Base-by-base conservation (phyloP, 2,113 vertebrate species). In the Salminus brasiliensis region DNA sequence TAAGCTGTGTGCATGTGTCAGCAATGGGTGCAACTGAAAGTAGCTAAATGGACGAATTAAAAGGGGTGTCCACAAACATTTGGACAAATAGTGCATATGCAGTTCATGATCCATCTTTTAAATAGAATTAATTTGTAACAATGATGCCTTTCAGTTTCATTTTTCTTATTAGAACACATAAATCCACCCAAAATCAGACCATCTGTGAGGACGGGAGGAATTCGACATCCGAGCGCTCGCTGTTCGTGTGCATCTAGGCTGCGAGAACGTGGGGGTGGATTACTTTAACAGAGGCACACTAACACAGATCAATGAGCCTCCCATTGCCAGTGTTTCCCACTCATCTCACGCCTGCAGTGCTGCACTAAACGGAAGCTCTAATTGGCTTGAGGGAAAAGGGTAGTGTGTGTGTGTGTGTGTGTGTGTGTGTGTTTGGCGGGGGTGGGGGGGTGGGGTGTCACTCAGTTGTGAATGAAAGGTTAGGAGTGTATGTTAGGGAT, bases 231-330 rank as follows among this genome's bases (percentile, higher is more conserved):
- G 60, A 63, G 60, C 10, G 32, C 12, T 34, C 30, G 21, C 9
- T 63, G 29, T 32, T n/a, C 60, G 32, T 63, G 60, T 32, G 30
- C 21, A 18, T 21, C 60, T 30, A 34, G 16, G 30, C 60, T 18
- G 29, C 18, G 60, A 63, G 93, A 94, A 88, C 93, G 91, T 87
- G 79, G 87, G 86, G 89, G 89, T 85, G 89, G 86, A 91, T 89
- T 91, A 85, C 87, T 87, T 84, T 79, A 87, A 85, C 87, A 97
- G 95, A 97, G 88, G 88, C 79, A 83, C 53, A 78, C 63, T 41
- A 74, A 65, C 53, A 41, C 57, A 76, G 29, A 63, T 32, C 47
- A 55, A 15, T n/a, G 9, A 59, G 13, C 6, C 52, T 45, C 62
- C n/a, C 15, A 34, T 43, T 29, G 36, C 0, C 32, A 6, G 16